These are phyloP conservation scores for Babylonia areolata DNA, from an alignment of 1,140 invertebrate genomes.

Conservation along the genomic window DNA sequence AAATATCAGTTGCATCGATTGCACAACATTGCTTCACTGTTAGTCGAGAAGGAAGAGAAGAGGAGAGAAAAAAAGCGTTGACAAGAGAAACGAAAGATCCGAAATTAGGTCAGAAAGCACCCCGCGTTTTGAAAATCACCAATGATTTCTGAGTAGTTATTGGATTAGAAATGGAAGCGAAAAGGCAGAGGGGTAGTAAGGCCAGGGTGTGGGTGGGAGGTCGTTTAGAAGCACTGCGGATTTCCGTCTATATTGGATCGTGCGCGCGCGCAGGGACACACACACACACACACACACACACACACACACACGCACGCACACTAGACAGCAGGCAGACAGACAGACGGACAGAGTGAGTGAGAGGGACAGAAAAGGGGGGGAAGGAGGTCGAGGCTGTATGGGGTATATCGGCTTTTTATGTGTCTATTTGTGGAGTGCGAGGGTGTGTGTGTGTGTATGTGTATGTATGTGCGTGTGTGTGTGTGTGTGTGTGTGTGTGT, in stretches of 20 bases:
- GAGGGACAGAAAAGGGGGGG: neutral
- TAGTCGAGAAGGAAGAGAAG: too few species aligned
- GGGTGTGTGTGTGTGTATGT: neutral
- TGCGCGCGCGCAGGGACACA: neutral
- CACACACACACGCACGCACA: neutral
- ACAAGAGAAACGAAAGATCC: too few species aligned
- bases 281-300: slow-evolving; percentile 19
- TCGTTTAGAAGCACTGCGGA: too few species aligned
- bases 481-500: neutral
- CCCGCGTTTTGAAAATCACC: too few species aligned
- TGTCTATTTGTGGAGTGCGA: neutral
- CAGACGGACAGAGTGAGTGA: too few species aligned
- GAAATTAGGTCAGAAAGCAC: too few species aligned
- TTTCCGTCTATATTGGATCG: neutral
- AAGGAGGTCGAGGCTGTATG: neutral
- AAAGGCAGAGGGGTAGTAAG: neutral
- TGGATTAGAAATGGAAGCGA: neutral
- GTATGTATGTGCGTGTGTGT: neutral
- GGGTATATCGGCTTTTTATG: neutral
- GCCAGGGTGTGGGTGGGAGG: too few species aligned
- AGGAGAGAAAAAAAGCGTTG: too few species aligned
- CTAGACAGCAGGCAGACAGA: too few species aligned
- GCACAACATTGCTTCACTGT: too few species aligned
- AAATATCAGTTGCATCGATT: too few species aligned
- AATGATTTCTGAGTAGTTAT: too few species aligned